Conservation (phyloP, 2,113 vertebrate species). For the Centropus bengalensis region DNA sequence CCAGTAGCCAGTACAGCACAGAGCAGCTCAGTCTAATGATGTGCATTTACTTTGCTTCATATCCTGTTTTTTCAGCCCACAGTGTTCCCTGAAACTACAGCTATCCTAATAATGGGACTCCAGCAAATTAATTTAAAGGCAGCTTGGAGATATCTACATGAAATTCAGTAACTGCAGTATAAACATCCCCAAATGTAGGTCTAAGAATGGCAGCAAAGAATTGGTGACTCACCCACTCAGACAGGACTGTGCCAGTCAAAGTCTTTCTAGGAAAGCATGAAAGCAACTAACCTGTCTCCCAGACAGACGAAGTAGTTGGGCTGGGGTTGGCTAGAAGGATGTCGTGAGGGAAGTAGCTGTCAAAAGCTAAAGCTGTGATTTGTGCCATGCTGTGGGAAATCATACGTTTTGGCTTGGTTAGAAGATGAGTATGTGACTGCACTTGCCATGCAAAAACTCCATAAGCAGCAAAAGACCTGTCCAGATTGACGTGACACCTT, state of each 20-base stretch:
- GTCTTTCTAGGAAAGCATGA: conserved; percentile 43
- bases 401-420: accelerated
- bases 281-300: conserved; percentile 8
- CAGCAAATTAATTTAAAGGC: conserved; percentile 43
- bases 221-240: conserved; percentile 6
- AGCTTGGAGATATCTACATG: conserved; percentile 16
- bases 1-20: neutral
- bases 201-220: neutral
- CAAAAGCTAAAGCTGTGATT: neutral
- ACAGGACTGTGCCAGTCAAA: conserved; percentile 25
- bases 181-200: conserved; percentile 36
- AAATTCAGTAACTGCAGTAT: neutral
- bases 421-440: neutral
- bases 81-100: neutral
- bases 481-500: neutral
- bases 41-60: neutral
- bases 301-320: neutral
- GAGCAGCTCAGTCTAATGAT: conserved; percentile 30
- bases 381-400: accelerated
- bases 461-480: neutral
- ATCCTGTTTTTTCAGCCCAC: conserved; percentile 28
- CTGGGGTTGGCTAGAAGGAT: neutral
- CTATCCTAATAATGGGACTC: neutral
- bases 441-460: neutral
- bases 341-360: neutral